Evolutionary conservation across 53 echinoderm and acorn worm genomes (phyloP).

Genomic region (Glandiceps talaboti): DNA sequence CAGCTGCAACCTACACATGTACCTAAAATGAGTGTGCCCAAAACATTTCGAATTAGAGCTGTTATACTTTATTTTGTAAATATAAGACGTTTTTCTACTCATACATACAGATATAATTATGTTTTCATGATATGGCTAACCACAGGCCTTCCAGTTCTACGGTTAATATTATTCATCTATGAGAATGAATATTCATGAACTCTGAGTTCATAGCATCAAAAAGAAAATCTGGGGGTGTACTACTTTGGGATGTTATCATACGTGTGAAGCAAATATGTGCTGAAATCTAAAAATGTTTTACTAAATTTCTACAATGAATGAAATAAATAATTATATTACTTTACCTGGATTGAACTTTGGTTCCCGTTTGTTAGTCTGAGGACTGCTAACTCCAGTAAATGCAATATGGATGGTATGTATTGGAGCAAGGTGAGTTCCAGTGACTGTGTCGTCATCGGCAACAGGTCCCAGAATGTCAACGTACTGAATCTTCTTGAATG

Average conservation of each 20-base stretch:
- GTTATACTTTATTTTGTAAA: too few species aligned
- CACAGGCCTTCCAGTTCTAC: too few species aligned
- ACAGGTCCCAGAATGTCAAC: constrained; percentile 67
- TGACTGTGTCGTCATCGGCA: constrained; percentile 39
- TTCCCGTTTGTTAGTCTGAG: constrained; percentile 63
- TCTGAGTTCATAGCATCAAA: too few species aligned
- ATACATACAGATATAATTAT: too few species aligned
- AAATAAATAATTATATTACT: neutral
- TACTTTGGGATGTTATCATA: neutral
- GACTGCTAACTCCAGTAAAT: constrained; percentile 47
- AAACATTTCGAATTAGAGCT: too few species aligned
- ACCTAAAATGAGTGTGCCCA: too few species aligned
- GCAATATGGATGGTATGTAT: constrained; percentile 67
- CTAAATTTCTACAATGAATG: neutral
- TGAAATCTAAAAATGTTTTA: neutral
- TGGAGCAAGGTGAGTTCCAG: constrained; percentile 48
- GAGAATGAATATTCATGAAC: too few species aligned
- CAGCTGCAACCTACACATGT: too few species aligned
- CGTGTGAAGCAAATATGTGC: neutral
- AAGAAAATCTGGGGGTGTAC: too few species aligned
- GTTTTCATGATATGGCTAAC: too few species aligned
- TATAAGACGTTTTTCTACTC: too few species aligned
- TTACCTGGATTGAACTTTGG: constrained; percentile 98
- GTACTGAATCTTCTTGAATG: constrained; percentile 30
- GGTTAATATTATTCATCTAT: too few species aligned